These are phyloP conservation scores for Furnarius figulus DNA, from an alignment of 2,113 vertebrate genomes.

Conservation along the genomic window DNA sequence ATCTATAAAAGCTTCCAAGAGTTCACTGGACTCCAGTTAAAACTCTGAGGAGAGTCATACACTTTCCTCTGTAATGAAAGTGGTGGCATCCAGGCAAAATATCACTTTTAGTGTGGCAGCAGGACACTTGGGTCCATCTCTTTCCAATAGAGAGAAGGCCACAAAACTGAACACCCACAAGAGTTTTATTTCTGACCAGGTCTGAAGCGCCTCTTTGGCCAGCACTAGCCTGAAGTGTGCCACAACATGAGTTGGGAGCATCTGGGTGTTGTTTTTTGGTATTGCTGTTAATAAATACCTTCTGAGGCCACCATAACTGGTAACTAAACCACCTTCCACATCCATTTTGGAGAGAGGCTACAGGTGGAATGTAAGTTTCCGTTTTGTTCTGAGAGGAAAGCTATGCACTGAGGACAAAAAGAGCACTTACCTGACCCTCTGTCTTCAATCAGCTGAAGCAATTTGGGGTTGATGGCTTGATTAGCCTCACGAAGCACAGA, in stretches of 20 bases:
- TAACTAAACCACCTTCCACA: neutral
- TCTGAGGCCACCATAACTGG: neutral
- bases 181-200: neutral
- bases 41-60: accelerated
- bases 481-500: conserved; percentile 98
- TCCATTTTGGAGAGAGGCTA: neutral
- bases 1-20: neutral
- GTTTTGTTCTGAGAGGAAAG: neutral
- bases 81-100: neutral
- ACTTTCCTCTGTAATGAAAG: accelerated
- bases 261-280: accelerated
- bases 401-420: neutral
- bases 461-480: conserved; percentile 99
- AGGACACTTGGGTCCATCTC: neutral
- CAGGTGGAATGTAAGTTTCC: neutral
- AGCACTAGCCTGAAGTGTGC: neutral
- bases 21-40: neutral
- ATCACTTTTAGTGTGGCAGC: neutral
- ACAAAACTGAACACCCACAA: neutral
- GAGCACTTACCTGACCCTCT: conserved; percentile 89
- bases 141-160: neutral
- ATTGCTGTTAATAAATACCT: neutral
- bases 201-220: neutral
- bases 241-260: accelerated
- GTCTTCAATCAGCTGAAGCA: conserved; percentile 96